Percentiles rank a stretch among this genome's conserved stretches.
Conservation (phyloP, 1,140 invertebrate genomes). For the Oryctes rhinoceros region DNA sequence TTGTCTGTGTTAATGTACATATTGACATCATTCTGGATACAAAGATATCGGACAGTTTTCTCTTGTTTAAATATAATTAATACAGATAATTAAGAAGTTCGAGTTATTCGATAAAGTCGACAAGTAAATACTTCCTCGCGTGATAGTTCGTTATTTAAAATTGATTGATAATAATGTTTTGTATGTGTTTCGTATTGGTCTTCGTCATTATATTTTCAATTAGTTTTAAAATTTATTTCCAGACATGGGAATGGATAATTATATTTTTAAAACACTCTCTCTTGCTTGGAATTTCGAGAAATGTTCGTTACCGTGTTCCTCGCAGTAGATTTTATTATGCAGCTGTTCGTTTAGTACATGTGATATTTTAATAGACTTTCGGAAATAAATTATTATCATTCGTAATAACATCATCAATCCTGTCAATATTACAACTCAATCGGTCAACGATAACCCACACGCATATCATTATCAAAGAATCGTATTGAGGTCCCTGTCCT, state of each 20-base stretch:
- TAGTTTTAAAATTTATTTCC: not conserved
- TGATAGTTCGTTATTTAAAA: slow-evolving; percentile 8
- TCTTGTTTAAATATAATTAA: slow-evolving; percentile 34
- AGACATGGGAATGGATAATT: not conserved
- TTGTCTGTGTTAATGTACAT: not conserved
- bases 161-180: slow-evolving; percentile 6
- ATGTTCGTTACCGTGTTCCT: too few species aligned
- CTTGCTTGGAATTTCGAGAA: too few species aligned
- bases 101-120: slow-evolving; percentile 3
- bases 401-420: too few species aligned
- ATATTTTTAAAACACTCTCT: not conserved
- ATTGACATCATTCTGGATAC: not conserved
- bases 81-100: slow-evolving; percentile 13
- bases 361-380: too few species aligned
- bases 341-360: too few species aligned
- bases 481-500: too few species aligned
- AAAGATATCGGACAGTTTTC: slow-evolving; percentile 8
- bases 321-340: too few species aligned
- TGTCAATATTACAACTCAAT: too few species aligned
- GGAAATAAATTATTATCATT: too few species aligned
- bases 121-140: slow-evolving; percentile 18
- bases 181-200: not conserved
- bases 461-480: too few species aligned
- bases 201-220: not conserved
- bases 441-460: too few species aligned